Conservation (phyloP, 2,113 vertebrate species). For the Notiomystis cincta region DNA sequence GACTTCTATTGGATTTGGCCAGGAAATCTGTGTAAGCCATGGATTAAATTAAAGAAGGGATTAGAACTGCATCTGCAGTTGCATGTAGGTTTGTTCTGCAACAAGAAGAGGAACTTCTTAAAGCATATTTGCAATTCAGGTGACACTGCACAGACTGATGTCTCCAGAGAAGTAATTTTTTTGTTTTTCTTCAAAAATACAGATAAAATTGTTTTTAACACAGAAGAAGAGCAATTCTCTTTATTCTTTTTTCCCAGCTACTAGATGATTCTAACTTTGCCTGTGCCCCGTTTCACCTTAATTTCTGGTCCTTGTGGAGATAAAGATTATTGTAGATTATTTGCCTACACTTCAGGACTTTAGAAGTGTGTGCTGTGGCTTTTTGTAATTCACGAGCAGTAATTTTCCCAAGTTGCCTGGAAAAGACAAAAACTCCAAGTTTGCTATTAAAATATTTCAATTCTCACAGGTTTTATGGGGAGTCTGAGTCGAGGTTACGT, state of each 20-base stretch:
- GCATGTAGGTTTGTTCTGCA: background rate
- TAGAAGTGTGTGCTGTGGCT: rapidly evolving
- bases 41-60: background rate
- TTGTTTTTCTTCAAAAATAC: background rate
- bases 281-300: background rate
- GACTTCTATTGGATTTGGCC: background rate
- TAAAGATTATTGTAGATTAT: background rate
- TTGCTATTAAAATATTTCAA: background rate
- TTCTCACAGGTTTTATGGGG: constrained; percentile 88
- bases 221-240: background rate
- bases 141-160: background rate
- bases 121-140: background rate
- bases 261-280: background rate
- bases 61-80: background rate
- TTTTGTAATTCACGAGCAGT: background rate
- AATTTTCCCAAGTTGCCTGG: background rate
- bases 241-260: background rate
- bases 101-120: background rate
- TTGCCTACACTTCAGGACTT: background rate
- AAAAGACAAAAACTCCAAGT: background rate
- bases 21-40: background rate
- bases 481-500: constrained; percentile 88
- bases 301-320: background rate
- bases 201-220: background rate
- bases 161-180: background rate